Conservation (phyloP, 2,113 vertebrate species). For the Nestor notabilis region DNA sequence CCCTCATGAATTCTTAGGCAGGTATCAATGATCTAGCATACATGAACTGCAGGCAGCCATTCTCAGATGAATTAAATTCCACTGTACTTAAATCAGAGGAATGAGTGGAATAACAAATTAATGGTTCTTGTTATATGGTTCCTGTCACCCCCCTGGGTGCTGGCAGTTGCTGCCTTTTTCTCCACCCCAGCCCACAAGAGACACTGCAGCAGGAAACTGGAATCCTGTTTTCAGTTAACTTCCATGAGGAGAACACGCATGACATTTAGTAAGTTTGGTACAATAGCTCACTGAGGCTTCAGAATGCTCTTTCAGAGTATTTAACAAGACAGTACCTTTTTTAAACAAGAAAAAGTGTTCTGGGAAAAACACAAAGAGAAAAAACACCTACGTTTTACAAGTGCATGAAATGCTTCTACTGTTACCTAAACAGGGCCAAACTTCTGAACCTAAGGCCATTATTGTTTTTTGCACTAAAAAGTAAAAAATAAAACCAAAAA, state of each 20-base stretch:
- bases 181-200: neutral
- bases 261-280: slow-evolving; percentile 58
- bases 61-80: neutral
- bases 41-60: neutral
- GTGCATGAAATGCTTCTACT: slow-evolving; percentile 32
- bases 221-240: slow-evolving; percentile 46
- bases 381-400: slow-evolving; percentile 61
- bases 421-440: slow-evolving; percentile 57
- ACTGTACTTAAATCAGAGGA: neutral
- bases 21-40: neutral
- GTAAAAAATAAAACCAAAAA: slow-evolving; percentile 33
- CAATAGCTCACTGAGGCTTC: slow-evolving; percentile 71
- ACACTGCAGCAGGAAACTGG: neutral
- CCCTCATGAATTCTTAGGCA: neutral
- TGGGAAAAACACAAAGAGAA: slow-evolving; percentile 54
- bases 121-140: neutral
- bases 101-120: neutral
- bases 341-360: slow-evolving; percentile 40
- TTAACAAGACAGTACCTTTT: slow-evolving; percentile 62
- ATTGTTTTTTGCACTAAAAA: slow-evolving; percentile 54
- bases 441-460: slow-evolving; percentile 63
- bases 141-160: neutral
- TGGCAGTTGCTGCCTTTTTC: neutral
- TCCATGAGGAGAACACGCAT: neutral
- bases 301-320: slow-evolving; percentile 64